Base-by-base conservation (phyloP, 2,888 invertebrate species). In the Rhogogaster chlorosoma region DNA sequence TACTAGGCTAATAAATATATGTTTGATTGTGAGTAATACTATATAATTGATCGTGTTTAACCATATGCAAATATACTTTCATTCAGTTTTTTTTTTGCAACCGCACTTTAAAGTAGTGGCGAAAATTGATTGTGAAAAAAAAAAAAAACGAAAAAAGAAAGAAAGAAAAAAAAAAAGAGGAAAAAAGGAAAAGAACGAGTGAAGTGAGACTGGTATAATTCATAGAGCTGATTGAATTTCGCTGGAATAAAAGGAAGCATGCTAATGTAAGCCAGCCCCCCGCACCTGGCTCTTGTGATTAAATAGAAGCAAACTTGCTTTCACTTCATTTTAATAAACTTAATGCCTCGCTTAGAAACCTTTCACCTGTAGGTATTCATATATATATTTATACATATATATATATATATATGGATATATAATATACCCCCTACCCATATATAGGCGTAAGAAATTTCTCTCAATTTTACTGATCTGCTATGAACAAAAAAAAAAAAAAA, bases 301-400 rank as follows among this genome's bases (percentile, higher is more conserved):
- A 67, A 67, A 67, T 32, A 67, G 67, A 32, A 32, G 67, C 67
- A 67, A 67, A 67, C 67, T 32, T 67, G 67, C 67, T 67, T 67
- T 67, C 67, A 67, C 67, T 67, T 67, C 67, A 67, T 67, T 67
- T 67, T 32, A 67, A 67, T 67, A 67, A 32, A 67, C 32, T 67
- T 29, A 67, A 67, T 67, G 67, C 67, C 32, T 67, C 32, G 67
- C 67, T 67, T 32, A 32, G 67, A 67, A 53, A 32, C 67, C 67
- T 67, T 67, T 67, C 67, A 26, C 67, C 67, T 67, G 15, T 32
- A 18, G 7, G n/a, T 53, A 53, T 53, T 53, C 53, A 53, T 53
- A 53, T 53, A 18, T 61, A 61, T 61, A 22, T 53, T 3, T 26
- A 61, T n/a, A n/a, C 0, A 26, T 26, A 15, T 6, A 38, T 61